Percentiles rank a stretch among this genome's conserved stretches.
phyloP scores from a whole-genome alignment of 2,113 vertebrate genomes.

The Solea solea region DNA sequence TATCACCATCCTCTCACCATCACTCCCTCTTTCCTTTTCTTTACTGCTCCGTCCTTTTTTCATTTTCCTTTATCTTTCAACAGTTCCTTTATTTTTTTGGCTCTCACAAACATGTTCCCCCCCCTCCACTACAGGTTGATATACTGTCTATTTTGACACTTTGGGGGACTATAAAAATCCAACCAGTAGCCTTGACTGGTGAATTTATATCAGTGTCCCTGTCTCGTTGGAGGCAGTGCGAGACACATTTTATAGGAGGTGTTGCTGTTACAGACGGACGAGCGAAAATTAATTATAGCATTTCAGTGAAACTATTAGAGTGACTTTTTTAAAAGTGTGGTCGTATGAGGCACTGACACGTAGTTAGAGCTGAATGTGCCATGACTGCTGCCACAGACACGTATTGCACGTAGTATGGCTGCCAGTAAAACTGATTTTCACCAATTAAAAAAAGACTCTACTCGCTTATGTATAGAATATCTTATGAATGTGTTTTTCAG shows the following conservation, averaged over 20 bases:
- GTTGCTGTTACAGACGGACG: background rate
- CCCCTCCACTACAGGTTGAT: background rate
- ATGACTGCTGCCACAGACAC: no score
- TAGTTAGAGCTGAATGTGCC: no score
- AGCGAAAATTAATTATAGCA: background rate
- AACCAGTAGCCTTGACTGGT: constrained; percentile 4
- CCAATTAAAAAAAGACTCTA: no score
- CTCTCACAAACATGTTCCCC: no score
- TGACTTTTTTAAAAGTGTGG: no score
- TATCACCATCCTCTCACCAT: background rate
- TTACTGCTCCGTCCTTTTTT: background rate
- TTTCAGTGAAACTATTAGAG: background rate
- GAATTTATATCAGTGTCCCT: constrained; percentile 1
- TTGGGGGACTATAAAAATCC: background rate
- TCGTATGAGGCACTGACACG: no score
- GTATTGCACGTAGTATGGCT: no score
- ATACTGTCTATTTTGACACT: background rate
- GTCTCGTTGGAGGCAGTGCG: background rate
- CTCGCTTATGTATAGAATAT: no score
- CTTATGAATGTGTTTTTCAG: no score
- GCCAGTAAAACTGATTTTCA: no score
- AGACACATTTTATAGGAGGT: constrained; percentile 7
- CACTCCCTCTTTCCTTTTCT: background rate
- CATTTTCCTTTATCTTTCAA: background rate
- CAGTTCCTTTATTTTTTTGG: background rate